Evolutionary conservation across 2,113 vertebrate genomes (phyloP).

Genomic region (Gymnocephalus cernua): DNA sequence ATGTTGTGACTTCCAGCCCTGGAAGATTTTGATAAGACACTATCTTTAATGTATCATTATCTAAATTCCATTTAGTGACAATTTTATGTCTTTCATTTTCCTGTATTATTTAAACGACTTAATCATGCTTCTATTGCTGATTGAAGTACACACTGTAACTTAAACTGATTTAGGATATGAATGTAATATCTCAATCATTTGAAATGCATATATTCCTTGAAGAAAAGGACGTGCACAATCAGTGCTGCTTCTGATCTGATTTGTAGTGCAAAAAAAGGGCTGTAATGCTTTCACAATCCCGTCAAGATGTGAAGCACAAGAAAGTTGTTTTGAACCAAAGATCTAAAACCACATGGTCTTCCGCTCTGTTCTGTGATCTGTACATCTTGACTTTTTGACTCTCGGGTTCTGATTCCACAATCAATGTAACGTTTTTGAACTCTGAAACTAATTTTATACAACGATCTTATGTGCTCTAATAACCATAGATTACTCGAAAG

Average conservation of each 20-base stretch:
- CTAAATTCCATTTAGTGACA: slow-evolving; percentile 7
- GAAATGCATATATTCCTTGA: slow-evolving; percentile 24
- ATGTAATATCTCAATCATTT: slow-evolving; percentile 43
- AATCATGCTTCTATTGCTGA: slow-evolving; percentile 18
- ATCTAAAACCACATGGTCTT: slow-evolving; percentile 50
- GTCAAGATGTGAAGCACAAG: slow-evolving; percentile 42
- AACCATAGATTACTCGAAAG: slow-evolving; percentile 38
- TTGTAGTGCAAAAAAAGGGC: slow-evolving; percentile 17
- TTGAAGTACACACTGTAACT: slow-evolving; percentile 33
- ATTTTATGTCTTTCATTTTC: slow-evolving; percentile 20
- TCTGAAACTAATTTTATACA: slow-evolving; percentile 68
- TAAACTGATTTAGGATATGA: slow-evolving; percentile 12
- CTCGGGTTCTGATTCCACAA: slow-evolving; percentile 41
- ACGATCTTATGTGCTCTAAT: slow-evolving; percentile 42
- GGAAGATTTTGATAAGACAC: slow-evolving; percentile 22
- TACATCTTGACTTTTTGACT: slow-evolving; percentile 50
- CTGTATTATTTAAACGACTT: background rate
- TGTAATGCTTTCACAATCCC: slow-evolving; percentile 5
- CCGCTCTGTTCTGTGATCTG: slow-evolving; percentile 57
- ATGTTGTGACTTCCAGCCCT: slow-evolving; percentile 19
- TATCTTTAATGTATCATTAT: background rate
- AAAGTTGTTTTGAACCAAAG: slow-evolving; percentile 34
- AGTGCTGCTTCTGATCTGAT: slow-evolving; percentile 20
- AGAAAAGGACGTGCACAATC: slow-evolving; percentile 17
- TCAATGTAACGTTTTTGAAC: slow-evolving; percentile 40